phyloP scores from a whole-genome alignment of 2,797 vertebrate genomes.

The Psittacula echo region DNA sequence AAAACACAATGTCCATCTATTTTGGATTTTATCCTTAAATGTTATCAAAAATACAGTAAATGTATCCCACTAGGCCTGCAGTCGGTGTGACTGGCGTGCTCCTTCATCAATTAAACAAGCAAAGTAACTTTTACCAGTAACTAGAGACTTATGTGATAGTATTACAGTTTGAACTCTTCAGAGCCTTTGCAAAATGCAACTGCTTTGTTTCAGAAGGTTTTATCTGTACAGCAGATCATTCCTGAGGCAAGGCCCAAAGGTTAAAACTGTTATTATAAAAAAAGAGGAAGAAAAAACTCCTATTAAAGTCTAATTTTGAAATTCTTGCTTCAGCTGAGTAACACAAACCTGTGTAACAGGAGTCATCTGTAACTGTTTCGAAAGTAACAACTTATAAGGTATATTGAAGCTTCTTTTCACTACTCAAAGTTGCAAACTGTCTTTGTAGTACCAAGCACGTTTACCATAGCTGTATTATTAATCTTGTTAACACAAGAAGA shows the following conservation, averaged over 20 bases:
- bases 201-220: background rate
- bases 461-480: background rate
- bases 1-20: background rate
- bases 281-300: background rate
- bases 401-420: background rate
- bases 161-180: background rate
- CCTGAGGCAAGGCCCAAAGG: background rate
- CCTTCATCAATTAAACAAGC: background rate
- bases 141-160: background rate
- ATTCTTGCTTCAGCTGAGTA: constrained; percentile 3
- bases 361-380: background rate
- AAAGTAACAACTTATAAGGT: background rate
- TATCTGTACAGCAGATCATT: background rate
- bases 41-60: background rate
- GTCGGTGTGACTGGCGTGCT: background rate
- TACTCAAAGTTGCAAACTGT: background rate
- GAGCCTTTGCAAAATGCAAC: background rate
- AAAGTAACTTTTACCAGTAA: background rate
- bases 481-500: background rate
- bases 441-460: background rate
- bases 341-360: background rate
- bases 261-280: background rate
- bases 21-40: background rate
- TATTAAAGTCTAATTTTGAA: constrained; percentile 11
- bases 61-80: background rate